Evolutionary conservation across 2,797 vertebrate species (phyloP).

Genomic region (Anolis apletophallus): DNA sequence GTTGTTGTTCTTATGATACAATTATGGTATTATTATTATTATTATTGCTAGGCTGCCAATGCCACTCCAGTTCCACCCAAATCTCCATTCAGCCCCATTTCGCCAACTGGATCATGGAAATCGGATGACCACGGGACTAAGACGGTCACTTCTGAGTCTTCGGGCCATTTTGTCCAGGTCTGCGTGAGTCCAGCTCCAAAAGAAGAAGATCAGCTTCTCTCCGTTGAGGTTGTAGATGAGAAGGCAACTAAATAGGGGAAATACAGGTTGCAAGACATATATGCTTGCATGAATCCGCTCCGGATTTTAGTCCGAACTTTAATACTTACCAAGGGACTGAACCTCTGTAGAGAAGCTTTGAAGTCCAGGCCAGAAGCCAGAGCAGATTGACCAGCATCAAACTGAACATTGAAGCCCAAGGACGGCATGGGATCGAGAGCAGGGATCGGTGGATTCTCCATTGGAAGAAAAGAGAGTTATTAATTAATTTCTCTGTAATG

Average conservation of each 20-base stretch:
- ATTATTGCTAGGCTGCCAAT: constrained; percentile 72
- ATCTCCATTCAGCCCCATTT: constrained; percentile 78
- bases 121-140: not conserved
- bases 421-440: not conserved
- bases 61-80: constrained; percentile 68
- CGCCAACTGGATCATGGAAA: constrained; percentile 52
- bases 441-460: not conserved
- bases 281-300: no score
- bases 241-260: not conserved
- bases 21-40: no score
- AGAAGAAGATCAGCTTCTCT: constrained; percentile 81
- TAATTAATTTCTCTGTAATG: not conserved
- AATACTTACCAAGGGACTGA: no score
- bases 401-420: no score
- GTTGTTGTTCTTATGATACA: no score
- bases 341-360: no score
- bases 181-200: constrained; percentile 74
- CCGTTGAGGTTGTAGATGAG: constrained; percentile 76
- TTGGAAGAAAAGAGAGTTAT: not conserved
- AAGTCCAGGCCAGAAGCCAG: no score
- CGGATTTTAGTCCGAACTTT: no score
- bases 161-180: constrained; percentile 79
- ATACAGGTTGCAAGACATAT: not conserved
- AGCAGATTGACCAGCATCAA: no score
- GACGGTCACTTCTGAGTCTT: constrained; percentile 69